Evolutionary conservation across 2,113 vertebrate species (phyloP).

Genomic region (Chascanopsetta lugubris): DNA sequence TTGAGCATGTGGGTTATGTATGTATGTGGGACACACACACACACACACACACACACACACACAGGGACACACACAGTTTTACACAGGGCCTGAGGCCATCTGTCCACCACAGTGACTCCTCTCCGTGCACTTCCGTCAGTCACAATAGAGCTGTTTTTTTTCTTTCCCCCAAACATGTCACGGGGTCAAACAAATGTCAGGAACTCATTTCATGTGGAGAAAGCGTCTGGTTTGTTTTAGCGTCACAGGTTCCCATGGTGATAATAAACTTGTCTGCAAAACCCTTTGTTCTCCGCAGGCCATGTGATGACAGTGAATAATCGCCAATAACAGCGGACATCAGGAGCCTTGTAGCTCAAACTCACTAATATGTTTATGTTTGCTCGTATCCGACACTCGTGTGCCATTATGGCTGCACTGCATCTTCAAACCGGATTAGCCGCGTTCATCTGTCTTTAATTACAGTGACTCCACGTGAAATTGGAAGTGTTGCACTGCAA

Average conservation of each 20-base stretch:
- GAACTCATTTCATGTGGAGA: slow-evolving; percentile 23
- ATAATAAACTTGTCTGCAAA: slow-evolving; percentile 32
- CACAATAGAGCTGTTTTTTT: slow-evolving; percentile 46
- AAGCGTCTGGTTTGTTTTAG: slow-evolving; percentile 42
- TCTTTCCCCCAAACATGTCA: slow-evolving; percentile 13
- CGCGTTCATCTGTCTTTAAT: slow-evolving; percentile 63
- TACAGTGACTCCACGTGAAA: slow-evolving; percentile 48
- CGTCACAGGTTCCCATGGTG: slow-evolving; percentile 27
- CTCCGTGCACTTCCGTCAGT: slow-evolving; percentile 53
- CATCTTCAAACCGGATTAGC: slow-evolving; percentile 36
- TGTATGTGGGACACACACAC: slow-evolving; percentile 18
- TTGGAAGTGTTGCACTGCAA: slow-evolving; percentile 31
- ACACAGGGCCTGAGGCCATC: slow-evolving; percentile 65
- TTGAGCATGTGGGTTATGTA: slow-evolving; percentile 46
- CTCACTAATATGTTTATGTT: slow-evolving; percentile 51
- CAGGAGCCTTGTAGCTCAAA: slow-evolving; percentile 25
- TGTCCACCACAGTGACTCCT: slow-evolving; percentile 59
- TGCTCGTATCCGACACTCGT: slow-evolving; percentile 30
- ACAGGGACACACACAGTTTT: slow-evolving; percentile 34
- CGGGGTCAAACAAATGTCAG: slow-evolving; percentile 33
- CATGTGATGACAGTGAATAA: slow-evolving; percentile 10
- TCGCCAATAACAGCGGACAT: slow-evolving; percentile 25
- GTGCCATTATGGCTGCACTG: slow-evolving; percentile 38
- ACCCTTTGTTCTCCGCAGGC: neutral
- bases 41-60: slow-evolving; percentile 15